Conservation (phyloP, 1,140 invertebrate genomes). For the Charaxes varanes region DNA sequence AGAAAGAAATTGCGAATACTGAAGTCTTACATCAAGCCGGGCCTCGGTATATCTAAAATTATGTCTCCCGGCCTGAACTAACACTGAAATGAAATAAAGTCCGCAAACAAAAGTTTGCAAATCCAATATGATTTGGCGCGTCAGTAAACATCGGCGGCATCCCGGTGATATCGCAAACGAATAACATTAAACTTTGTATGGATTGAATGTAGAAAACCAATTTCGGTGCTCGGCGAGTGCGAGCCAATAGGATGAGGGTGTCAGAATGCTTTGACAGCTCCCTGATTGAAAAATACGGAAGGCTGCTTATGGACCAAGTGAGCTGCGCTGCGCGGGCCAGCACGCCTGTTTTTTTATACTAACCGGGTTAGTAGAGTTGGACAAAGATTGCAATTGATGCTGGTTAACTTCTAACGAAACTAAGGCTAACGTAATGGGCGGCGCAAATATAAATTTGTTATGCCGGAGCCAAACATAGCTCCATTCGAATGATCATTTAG, state of each 20-base stretch:
- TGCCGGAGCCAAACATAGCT: no score
- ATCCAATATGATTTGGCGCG: conserved; percentile 74
- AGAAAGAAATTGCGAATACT: conserved; percentile 13
- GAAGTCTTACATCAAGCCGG: conserved; percentile 39
- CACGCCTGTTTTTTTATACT: no score
- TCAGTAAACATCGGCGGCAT: conserved; percentile 73
- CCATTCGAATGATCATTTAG: no score
- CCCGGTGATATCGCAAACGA: conserved; percentile 73
- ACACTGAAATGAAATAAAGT: conserved; percentile 72
- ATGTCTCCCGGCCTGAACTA: conserved; percentile 67
- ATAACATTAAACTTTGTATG: conserved; percentile 75
- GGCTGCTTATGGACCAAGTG: conserved; percentile 72
- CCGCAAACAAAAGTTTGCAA: conserved; percentile 74
- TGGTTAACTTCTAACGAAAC: no score
- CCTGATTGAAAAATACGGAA: conserved; percentile 76
- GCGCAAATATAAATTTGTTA: no score
- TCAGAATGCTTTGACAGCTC: conserved; percentile 74
- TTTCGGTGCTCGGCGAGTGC: conserved; percentile 73
- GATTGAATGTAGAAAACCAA: conserved; percentile 75
- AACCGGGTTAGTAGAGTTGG: no score
- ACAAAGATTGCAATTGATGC: no score
- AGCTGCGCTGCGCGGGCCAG: conserved; percentile 29
- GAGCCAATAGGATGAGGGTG: conserved; percentile 72
- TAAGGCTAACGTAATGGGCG: no score
- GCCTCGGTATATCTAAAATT: conserved; percentile 60